Evolutionary conservation across 1,140 invertebrate genomes (phyloP).

Genomic region (Holotrichia oblita): DNA sequence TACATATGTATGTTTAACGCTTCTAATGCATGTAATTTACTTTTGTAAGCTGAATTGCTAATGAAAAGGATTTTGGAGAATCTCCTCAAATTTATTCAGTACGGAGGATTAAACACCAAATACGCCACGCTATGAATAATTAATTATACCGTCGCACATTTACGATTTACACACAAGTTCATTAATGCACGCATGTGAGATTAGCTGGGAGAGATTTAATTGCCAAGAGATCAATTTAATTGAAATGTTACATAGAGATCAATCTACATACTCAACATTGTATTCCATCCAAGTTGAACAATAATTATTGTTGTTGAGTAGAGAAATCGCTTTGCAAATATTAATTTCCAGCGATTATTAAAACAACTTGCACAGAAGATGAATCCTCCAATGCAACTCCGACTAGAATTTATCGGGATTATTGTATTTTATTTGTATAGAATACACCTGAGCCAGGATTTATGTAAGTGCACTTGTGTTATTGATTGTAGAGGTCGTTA

Average conservation of each 20-base stretch:
- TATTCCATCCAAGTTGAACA: not conserved
- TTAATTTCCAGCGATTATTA: slow-evolving; percentile 16
- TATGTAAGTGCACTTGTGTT: slow-evolving; percentile 52
- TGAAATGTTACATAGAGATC: slow-evolving; percentile 24
- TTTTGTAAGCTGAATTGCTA: slow-evolving; percentile 23
- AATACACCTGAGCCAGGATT: slow-evolving; percentile 53
- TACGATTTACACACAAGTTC: slow-evolving; percentile 24
- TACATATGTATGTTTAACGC: not conserved
- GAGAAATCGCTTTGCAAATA: not conserved
- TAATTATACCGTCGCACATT: slow-evolving; percentile 24
- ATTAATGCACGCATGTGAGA: slow-evolving; percentile 30
- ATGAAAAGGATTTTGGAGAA: not conserved
- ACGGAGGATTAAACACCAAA: slow-evolving; percentile 26
- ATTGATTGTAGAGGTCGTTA: slow-evolving; percentile 53
- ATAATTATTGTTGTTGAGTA: not conserved
- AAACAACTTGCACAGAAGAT: not conserved
- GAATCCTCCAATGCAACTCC: not conserved
- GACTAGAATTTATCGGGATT: slow-evolving; percentile 52
- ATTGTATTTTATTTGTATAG: slow-evolving; percentile 44
- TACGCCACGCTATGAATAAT: slow-evolving; percentile 26
- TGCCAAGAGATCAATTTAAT: slow-evolving; percentile 35
- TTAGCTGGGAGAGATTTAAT: slow-evolving; percentile 12
- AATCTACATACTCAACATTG: not conserved
- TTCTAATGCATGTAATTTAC: slow-evolving; percentile 17
- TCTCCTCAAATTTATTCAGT: not conserved